Base-by-base conservation (phyloP, 2,113 vertebrate genomes). In the Tauraco erythrolophus region DNA sequence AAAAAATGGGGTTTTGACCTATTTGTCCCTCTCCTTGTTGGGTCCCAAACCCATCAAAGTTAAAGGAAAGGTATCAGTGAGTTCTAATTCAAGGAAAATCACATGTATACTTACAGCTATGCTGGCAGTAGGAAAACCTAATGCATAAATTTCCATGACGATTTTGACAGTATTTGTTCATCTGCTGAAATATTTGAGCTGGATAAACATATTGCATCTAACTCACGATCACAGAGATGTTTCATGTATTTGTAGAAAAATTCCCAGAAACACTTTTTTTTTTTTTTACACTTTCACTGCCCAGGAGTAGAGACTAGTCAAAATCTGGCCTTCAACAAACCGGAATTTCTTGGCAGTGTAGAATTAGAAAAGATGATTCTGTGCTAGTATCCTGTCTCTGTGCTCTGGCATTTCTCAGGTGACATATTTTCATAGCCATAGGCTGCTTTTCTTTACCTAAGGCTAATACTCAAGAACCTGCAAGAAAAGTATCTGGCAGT, bases 1-100 rank as follows among this genome's bases (percentile, higher is more conserved):
- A 81, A 74, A 74, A 96, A 95, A 58, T 48, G 66, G 71, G 60
- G n/a, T 74, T 85, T 86, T 90, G 82, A 94, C 75, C 80, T 84
- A 78, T 54, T 11, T 84, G 64, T 80, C 54, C 45, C 37, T 51
- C 14, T 93, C 43, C 39, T 78, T 46, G 5, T 80, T 66, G 37
- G 76, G 43, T 71, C 72, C 35, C 48, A 60, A 92, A 77, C 46
- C 39, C 37, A 48, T 61, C 33, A 51, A 66, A 74, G 31, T 94
- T 66, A 86, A 35, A 45, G 68, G 79, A 68, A 78, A 89, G 35
- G 62, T n/a, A 61, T n/a, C 17, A 22, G 4, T 33, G 60, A 85
- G 53, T 68, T 85, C 58, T 77, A 37, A 74, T 86, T 78, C 14
- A 71, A 37, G 50, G 62, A 74, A 66, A 60, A 77, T 80, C 21